phyloP scores from a whole-genome alignment of 2,888 invertebrate genomes.

The Drosophila suboccidentalis region DNA sequence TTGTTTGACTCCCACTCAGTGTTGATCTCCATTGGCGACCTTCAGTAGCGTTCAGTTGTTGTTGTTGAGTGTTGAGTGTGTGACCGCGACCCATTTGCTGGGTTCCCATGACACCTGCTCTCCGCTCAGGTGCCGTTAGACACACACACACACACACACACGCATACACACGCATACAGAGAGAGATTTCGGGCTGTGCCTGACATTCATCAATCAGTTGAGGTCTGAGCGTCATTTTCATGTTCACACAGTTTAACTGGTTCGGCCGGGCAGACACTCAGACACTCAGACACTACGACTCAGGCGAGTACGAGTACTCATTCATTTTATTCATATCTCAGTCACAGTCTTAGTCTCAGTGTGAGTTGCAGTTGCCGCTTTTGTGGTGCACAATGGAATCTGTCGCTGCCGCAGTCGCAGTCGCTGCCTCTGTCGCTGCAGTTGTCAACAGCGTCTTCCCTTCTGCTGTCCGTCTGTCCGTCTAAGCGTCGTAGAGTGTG shows the following conservation, averaged over 20 bases:
- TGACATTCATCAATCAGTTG: slow-evolving; percentile 75
- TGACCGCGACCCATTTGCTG: slow-evolving; percentile 64
- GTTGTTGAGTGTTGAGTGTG: slow-evolving; percentile 49
- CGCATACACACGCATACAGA: background rate
- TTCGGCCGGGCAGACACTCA: slow-evolving; percentile 23
- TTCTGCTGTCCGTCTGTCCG: slow-evolving; percentile 21
- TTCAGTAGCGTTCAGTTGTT: slow-evolving; percentile 51
- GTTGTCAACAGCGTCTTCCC: slow-evolving; percentile 69
- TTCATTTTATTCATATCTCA: slow-evolving; percentile 62
- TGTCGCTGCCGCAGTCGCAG: slow-evolving; percentile 27
- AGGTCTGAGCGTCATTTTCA: slow-evolving; percentile 49
- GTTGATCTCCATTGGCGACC: slow-evolving; percentile 63
- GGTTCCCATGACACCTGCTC: slow-evolving; percentile 76
- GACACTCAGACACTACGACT: background rate
- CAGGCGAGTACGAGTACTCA: slow-evolving; percentile 49
- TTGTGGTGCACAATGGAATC: slow-evolving; percentile 15
- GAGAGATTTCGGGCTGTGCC: slow-evolving; percentile 36
- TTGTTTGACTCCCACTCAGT: slow-evolving; percentile 43
- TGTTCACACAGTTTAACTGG: slow-evolving; percentile 67
- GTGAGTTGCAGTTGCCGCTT: slow-evolving; percentile 17
- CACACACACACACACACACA: slow-evolving; percentile 2
- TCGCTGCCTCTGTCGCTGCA: slow-evolving; percentile 22
- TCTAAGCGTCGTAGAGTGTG: slow-evolving; percentile 67
- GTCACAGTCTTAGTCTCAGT: slow-evolving; percentile 17
- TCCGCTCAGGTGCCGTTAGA: slow-evolving; percentile 56